Evolutionary conservation across 2,797 vertebrate species (phyloP), one percentile per base, ranked within the genome.

Genomic region (Schizothorax lantsangensis): DNA sequence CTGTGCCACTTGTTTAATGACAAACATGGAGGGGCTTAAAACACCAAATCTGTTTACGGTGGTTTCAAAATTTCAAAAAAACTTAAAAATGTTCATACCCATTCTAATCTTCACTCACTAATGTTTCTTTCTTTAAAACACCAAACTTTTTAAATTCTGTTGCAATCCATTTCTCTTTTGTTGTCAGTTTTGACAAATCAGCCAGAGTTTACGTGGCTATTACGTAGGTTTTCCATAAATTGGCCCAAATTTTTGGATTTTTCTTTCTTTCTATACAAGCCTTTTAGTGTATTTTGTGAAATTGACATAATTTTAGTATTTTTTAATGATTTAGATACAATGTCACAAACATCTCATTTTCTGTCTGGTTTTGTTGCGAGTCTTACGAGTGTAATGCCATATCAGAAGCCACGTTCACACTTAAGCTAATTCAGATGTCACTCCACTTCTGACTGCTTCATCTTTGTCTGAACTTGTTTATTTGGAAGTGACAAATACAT

Each of bases 221-320:
- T 33, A 66, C 74, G 72, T 38, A 66, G 84, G 49, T 23, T 73
- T 85, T 88, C 92, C 88, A 87, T 91, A 90, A 88, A 91, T 79
- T 66, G 90, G 30, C 88, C 86, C 26, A 79, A 79, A 86, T 66
- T 33, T 66, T 6, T 33, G 0, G 1, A 7, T 66, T 33, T 66
- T 8, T 17, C 64, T 62, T 77, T 38, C 36, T 81, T 75, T n/a
- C n/a, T 79, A 30, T 77, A 47, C 3, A 83, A 19, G 43, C 68
- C 68, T 73, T 62, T 79, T 9, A 52, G 36, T 73, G n/a, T 30
- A 19, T 82, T 64, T 73, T 68, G 45, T 52, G 38, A 30, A 52
- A 26, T 30, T 64, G 11, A 36, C 45, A 62, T n/a, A 0, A 40
- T 71, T 71, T 40, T 40, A 38, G 68, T 45, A 5, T 21, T 71